Conservation (phyloP, 2,797 vertebrate species). For the Rhinoraja longicauda region DNA sequence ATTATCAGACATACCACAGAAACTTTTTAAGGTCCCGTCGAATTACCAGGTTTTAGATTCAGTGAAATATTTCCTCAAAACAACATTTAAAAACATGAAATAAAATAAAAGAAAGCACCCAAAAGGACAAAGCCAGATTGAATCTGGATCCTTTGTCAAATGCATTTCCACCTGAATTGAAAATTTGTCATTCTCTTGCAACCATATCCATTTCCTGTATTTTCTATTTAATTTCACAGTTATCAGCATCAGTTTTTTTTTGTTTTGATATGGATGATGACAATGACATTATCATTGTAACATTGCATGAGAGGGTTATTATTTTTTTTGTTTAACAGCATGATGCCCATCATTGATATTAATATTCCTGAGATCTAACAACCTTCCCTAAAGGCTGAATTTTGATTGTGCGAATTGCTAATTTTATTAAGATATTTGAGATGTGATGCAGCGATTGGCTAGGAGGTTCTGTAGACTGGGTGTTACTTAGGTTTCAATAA, state of each 20-base stretch:
- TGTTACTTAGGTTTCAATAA: background rate
- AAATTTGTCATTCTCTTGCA: slow-evolving; percentile 1
- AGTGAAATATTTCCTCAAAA: background rate
- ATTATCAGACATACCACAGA: background rate
- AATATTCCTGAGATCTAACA: background rate
- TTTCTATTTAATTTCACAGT: background rate
- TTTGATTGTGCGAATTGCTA: slow-evolving; percentile 5
- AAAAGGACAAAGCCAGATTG: background rate
- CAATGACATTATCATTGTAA: background rate
- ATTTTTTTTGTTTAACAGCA: background rate
- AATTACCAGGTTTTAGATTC: background rate
- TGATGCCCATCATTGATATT: background rate
- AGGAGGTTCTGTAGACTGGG: too few relatives aligned
- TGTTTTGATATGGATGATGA: background rate
- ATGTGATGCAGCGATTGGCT: background rate
- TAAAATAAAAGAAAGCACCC: background rate
- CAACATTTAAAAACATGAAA: background rate
- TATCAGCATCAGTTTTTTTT: background rate
- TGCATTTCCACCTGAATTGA: background rate
- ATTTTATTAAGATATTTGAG: slow-evolving; percentile 10
- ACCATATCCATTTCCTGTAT: background rate
- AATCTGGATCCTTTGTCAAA: background rate
- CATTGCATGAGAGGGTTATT: background rate
- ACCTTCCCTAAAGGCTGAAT: background rate
- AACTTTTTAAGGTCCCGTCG: background rate